These are phyloP conservation scores for Strigops habroptila DNA, from an alignment of 2,113 vertebrate species.

Conservation along the genomic window DNA sequence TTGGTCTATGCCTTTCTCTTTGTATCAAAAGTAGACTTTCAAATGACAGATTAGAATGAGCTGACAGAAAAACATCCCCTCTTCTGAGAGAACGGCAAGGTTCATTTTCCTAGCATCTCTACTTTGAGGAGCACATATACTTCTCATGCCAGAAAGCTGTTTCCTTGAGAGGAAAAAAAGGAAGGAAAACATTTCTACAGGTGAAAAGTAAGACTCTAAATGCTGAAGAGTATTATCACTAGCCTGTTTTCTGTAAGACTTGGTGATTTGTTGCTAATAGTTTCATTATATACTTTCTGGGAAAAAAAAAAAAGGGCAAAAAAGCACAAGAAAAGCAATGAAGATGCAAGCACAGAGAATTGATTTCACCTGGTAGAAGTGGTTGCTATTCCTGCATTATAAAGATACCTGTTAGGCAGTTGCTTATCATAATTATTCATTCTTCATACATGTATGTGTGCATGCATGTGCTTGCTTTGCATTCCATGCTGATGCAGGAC, in stretches of 20 bases:
- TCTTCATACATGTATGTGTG: neutral
- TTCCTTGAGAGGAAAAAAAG: neutral
- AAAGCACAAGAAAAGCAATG: neutral
- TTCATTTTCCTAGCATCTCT: neutral
- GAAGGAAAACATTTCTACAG: neutral
- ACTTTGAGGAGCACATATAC: neutral
- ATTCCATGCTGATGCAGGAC: neutral
- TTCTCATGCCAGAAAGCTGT: neutral
- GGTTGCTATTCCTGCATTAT: neutral
- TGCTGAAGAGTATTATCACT: neutral
- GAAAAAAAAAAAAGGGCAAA: neutral
- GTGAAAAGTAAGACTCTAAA: neutral
- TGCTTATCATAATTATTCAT: neutral
- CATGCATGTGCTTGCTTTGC: neutral
- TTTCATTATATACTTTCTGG: neutral
- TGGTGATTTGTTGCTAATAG: neutral
- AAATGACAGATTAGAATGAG: neutral
- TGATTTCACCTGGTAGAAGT: conserved; percentile 23
- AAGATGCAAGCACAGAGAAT: neutral
- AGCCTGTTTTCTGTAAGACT: neutral
- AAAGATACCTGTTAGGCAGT: conserved; percentile 10
- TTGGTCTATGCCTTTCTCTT: neutral
- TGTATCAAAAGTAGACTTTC: neutral
- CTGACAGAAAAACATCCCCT: neutral
- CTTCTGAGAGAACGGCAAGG: neutral